Evolutionary conservation across 92 coral and sea anemone genomes (phyloP), one percentile per base, ranked within the genome.

Genomic region (Paragorgia papillata): DNA sequence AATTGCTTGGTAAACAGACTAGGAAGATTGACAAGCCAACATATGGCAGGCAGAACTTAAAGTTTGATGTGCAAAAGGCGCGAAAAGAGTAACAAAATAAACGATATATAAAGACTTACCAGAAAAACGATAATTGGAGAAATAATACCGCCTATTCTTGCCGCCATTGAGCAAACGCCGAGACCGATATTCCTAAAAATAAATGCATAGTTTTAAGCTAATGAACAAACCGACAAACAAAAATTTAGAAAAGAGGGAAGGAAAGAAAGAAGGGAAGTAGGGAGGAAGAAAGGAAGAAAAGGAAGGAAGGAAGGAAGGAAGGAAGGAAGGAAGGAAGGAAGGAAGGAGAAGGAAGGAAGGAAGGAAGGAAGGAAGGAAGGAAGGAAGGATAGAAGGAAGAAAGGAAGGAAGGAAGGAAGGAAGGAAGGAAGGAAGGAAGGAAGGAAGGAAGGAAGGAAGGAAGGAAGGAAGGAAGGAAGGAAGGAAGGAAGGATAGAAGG

Each of bases 151-250:
- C 97, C 98, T 0, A 94, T 66, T 35, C 98, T 80, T 0, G 98
- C 88, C 2, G 97, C 89, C 92, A 91, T 84, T 18, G 98, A 94
- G 58, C 98, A 94, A 22, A 94, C 90, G 21, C 98, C 98, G 89
- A 94, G 85, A 15, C 98, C 97, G 57, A 94, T 89, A 84, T 94
- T 94, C 61, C 98, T 94, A 43, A 26, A 74, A 80, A 68, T 14
- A 21, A 58, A 21, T 12, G 32, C 33, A 9, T 10, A 12, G 13
- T 58, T 13, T 9, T 27, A 24, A 27, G 37, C 32, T 21, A 58
- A 18, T 27, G 37, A 10, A 9, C 7, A 27, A 68, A 1, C 21
- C 26, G 3, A 66, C 26, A 2, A 31, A 66, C 6, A 40, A 41
- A 41, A 24, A 15, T 2, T 37, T 10, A 37, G 43, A 37, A 37